Evolutionary conservation across 2,797 vertebrate genomes (phyloP), one percentile per base, ranked within the genome.

Genomic region (Cuculus canorus): DNA sequence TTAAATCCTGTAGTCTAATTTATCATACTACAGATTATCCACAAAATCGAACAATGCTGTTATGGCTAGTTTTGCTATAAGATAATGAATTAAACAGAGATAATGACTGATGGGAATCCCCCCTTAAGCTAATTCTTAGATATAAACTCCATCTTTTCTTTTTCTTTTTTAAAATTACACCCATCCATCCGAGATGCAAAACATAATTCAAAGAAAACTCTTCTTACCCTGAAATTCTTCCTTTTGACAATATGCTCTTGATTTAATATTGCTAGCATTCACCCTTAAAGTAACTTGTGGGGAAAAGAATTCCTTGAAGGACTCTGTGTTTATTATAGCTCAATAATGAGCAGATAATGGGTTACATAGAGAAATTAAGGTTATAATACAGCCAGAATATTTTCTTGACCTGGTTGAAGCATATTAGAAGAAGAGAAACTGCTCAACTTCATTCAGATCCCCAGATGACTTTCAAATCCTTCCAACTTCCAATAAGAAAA

Each of bases 1-100:
- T 96, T 97, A 88, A 96, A 52, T 88, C 82, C 63, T 63, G 53
- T 82, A 91, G 96, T 89, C 76, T 94, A 88, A 96, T 94, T 93
- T 93, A 76, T 92, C 72, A 53, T 21, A 77, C 66, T 54, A 48
- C 33, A 21, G 66, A 76, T 63, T 93, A 70, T 57, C 82, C 79
- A 45, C 95, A 85, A 97, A 96, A 96, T 81, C 65, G 92, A 39
- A 94, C 63, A 78, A n/a, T n/a, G 22, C 56, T 78, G 11, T 82
- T 87, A 82, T 37, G 54, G 70, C 53, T 93, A 64, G 56, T 39
- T 91, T 82, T 90, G 41, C 53, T 43, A 3, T 39, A 56, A 73
- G 18, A 64, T 33, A 53, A 22, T 2, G 4, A 11, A 73, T 66
- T 53, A 57, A 2, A 3, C 10, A 35, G 37, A 88, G 18, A 43